These are phyloP conservation scores for Goniozus legneri DNA, from an alignment of 1,140 invertebrate species.

Conservation along the genomic window DNA sequence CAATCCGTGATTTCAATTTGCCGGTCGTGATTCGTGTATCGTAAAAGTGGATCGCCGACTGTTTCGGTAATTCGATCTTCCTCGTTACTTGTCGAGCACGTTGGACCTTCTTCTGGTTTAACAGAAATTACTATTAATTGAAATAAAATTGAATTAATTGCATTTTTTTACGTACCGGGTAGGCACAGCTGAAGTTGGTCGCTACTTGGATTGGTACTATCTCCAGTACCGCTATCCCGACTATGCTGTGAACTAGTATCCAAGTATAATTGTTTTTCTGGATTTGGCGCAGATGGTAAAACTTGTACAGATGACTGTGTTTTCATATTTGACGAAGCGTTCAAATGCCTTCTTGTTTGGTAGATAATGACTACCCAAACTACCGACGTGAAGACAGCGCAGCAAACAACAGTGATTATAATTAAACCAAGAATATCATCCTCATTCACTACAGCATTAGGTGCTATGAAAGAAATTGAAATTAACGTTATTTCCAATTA, in stretches of 20 bases:
- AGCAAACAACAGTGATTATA: slow-evolving; percentile 85
- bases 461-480: slow-evolving; percentile 27
- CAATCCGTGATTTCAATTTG: slow-evolving; percentile 27
- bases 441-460: slow-evolving; percentile 54
- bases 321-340: slow-evolving; percentile 29
- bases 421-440: slow-evolving; percentile 79
- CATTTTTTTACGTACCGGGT: slow-evolving; percentile 33
- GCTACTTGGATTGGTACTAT: slow-evolving; percentile 59
- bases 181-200: slow-evolving; percentile 54
- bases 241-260: slow-evolving; percentile 55
- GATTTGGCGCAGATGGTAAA: slow-evolving; percentile 20
- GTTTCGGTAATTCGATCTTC: slow-evolving; percentile 36
- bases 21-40: slow-evolving; percentile 50
- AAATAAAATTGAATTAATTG: slow-evolving; percentile 1
- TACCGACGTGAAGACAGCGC: slow-evolving; percentile 83
- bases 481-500: neutral
- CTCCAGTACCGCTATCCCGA: slow-evolving; percentile 62
- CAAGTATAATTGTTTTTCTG: slow-evolving; percentile 45
- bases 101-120: slow-evolving; percentile 37
- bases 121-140: slow-evolving; percentile 3
- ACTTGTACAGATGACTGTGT: slow-evolving; percentile 18
- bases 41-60: slow-evolving; percentile 41
- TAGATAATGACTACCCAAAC: slow-evolving; percentile 92
- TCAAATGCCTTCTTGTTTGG: slow-evolving; percentile 69
- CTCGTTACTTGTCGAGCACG: slow-evolving; percentile 36